Percentiles rank a stretch among this genome's conserved stretches.
These are phyloP conservation scores for Bostrychus sinensis DNA, from an alignment of 2,113 vertebrate species.

Conservation along the genomic window DNA sequence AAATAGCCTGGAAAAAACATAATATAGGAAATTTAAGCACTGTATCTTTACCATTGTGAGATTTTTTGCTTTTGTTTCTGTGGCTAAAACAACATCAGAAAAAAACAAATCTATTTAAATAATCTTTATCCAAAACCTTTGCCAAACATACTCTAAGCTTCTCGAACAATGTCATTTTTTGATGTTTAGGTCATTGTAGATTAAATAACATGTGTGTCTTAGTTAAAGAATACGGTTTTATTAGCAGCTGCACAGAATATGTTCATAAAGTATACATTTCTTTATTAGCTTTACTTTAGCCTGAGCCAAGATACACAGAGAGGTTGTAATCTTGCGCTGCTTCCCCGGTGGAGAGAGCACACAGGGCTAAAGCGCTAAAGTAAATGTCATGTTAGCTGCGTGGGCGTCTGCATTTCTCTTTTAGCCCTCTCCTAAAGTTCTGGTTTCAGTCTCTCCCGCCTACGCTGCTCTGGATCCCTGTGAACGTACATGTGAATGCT, in stretches of 20 bases:
- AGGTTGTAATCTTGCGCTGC: neutral
- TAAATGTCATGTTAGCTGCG: neutral
- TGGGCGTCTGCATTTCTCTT: neutral
- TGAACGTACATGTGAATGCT: slow-evolving; percentile 23
- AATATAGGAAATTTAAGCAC: no score
- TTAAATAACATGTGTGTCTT: neutral
- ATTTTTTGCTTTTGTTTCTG: no score
- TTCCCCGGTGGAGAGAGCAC: slow-evolving; percentile 1
- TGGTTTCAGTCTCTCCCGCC: slow-evolving; percentile 1
- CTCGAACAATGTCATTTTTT: neutral
- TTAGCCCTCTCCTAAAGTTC: neutral
- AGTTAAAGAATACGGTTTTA: neutral
- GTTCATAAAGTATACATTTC: neutral
- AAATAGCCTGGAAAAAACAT: no score
- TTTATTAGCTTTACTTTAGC: neutral
- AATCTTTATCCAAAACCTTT: no score
- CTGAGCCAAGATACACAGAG: neutral
- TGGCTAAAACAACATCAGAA: no score
- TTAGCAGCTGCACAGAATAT: neutral
- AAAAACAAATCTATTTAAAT: no score
- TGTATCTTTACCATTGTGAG: no score
- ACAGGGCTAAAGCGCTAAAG: slow-evolving; percentile 6
- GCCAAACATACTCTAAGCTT: neutral
- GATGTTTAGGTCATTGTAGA: neutral
- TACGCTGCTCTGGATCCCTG: neutral